A percentile compares a stretch with the other conserved stretches of the same genome.
phyloP scores from a whole-genome alignment of 2,888 invertebrate genomes.

The Acleris holmiana region DNA sequence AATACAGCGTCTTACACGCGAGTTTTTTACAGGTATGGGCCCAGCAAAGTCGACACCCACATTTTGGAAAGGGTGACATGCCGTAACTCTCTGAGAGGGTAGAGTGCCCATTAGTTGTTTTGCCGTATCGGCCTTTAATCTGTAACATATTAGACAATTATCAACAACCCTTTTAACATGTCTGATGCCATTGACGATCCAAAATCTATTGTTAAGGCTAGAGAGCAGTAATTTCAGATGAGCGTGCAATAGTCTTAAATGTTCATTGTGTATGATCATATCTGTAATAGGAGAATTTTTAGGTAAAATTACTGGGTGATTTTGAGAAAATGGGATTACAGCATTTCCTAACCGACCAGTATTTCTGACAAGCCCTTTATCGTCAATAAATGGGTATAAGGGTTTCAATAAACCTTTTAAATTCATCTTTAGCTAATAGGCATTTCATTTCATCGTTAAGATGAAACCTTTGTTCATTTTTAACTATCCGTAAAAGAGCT shows the following conservation, averaged over 20 bases:
- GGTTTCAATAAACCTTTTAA: constrained; percentile 33
- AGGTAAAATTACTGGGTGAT: constrained; percentile 15
- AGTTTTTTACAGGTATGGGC: constrained; percentile 14
- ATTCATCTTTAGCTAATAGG: constrained; percentile 7
- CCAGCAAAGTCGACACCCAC: constrained; percentile 33
- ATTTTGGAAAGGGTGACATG: constrained; percentile 13
- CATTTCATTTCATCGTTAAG: constrained; percentile 32
- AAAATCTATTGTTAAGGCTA: constrained; percentile 21
- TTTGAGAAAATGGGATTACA: no score
- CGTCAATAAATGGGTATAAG: constrained; percentile 15
- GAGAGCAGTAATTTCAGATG: constrained; percentile 6
- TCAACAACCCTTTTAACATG: constrained; percentile 23
- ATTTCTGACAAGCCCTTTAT: neutral
- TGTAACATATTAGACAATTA: constrained; percentile 33
- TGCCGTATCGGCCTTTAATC: constrained; percentile 19
- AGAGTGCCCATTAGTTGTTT: constrained; percentile 34
- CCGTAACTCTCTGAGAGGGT: constrained; percentile 14
- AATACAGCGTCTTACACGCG: neutral
- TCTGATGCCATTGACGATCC: constrained; percentile 25
- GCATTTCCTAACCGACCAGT: no score
- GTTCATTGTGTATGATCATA: constrained; percentile 16
- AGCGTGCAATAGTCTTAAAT: constrained; percentile 8
- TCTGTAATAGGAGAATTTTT: constrained; percentile 2
- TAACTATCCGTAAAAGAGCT: constrained; percentile 28
- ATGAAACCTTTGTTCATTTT: constrained; percentile 38